These are phyloP conservation scores for Isichthys henryi DNA, from an alignment of 2,113 vertebrate genomes.

Conservation along the genomic window DNA sequence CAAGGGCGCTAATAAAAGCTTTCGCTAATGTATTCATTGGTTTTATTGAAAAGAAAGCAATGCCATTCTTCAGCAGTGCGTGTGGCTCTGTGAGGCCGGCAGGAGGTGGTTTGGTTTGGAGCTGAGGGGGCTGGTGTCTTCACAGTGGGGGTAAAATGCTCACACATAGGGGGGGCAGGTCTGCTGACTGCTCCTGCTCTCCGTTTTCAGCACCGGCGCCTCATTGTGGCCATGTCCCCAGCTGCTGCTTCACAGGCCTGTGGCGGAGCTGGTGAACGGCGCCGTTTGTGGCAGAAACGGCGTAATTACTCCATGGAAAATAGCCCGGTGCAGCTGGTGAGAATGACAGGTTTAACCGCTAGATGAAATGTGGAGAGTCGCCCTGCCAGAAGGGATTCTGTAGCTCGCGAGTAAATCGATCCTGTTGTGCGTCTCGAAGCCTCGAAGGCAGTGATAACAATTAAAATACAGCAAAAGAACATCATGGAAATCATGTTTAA, in stretches of 20 bases:
- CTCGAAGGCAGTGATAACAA: neutral
- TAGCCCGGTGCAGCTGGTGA: neutral
- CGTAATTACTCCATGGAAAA: neutral
- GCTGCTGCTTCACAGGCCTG: neutral
- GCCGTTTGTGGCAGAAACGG: neutral
- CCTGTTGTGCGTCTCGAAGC: neutral
- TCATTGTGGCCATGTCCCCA: neutral
- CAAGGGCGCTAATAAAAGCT: conserved; percentile 45
- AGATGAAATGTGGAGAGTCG: neutral
- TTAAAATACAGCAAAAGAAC: neutral
- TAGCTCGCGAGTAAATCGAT: neutral
- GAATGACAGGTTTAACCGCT: neutral
- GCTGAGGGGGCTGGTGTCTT: neutral
- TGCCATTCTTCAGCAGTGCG: neutral
- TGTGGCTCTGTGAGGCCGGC: neutral
- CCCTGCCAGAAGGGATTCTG: neutral
- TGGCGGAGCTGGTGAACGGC: neutral
- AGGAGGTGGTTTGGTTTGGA: neutral
- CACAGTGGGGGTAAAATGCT: neutral
- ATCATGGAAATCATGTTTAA: neutral
- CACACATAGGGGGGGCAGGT: neutral
- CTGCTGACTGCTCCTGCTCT: neutral
- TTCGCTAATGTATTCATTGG: conserved; percentile 55
- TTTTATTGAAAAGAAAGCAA: conserved; percentile 46
- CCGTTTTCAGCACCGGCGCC: neutral